Conservation (phyloP, 1,140 invertebrate species). For the Ladona fulva region DNA sequence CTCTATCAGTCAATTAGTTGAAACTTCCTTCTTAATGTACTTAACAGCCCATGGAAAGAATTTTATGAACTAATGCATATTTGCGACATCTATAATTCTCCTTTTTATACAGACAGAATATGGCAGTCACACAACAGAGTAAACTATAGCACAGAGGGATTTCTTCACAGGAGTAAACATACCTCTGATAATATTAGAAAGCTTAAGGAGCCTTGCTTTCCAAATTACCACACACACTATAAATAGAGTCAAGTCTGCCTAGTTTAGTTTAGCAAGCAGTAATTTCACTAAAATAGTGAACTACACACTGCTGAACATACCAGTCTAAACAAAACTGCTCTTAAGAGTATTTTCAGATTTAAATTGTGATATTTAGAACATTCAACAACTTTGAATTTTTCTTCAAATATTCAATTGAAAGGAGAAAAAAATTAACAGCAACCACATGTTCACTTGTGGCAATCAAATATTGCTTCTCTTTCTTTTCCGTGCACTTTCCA, state of each 20-base stretch:
- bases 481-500: neutral
- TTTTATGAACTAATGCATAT: slow-evolving; percentile 29
- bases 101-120: slow-evolving; percentile 27
- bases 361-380: slow-evolving; percentile 18
- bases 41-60: slow-evolving; percentile 29
- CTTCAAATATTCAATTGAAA: slow-evolving; percentile 16
- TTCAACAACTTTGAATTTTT: slow-evolving; percentile 21
- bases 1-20: slow-evolving; percentile 26
- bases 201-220: neutral
- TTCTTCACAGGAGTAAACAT: slow-evolving; percentile 13
- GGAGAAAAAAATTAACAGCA: slow-evolving; percentile 20
- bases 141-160: slow-evolving; percentile 25
- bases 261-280: slow-evolving; percentile 1
- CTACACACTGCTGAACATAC: slow-evolving; percentile 25
- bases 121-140: slow-evolving; percentile 27
- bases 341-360: slow-evolving; percentile 13
- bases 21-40: slow-evolving; percentile 24
- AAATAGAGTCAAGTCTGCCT: slow-evolving; percentile 16
- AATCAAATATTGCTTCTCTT: slow-evolving; percentile 13
- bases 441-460: slow-evolving; percentile 17
- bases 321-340: slow-evolving; percentile 24
- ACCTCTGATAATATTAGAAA: slow-evolving; percentile 14
- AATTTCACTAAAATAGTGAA: slow-evolving; percentile 20
- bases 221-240: slow-evolving; percentile 15
- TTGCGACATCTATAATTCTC: slow-evolving; percentile 27